Percentiles rank a stretch among this genome's conserved stretches.
Conservation (phyloP, 1,140 invertebrate genomes). For the Arctopsyche grandis region DNA sequence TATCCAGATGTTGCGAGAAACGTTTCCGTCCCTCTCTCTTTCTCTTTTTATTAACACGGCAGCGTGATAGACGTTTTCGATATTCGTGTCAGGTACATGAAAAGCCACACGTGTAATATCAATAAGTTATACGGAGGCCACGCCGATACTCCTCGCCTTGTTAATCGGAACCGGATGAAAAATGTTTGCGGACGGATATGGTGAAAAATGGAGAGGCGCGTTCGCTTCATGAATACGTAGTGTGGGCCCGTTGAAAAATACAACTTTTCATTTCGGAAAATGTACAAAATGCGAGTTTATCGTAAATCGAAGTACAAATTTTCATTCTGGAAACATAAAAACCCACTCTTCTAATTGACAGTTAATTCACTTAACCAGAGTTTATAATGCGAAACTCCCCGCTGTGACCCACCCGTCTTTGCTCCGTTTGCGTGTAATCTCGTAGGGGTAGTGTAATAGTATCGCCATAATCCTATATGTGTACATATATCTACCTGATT, state of each 20-base stretch:
- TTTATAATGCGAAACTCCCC: background rate
- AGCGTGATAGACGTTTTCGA: slow-evolving; percentile 5
- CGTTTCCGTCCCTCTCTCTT: background rate
- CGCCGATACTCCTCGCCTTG: background rate
- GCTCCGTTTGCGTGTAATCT: background rate
- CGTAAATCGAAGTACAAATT: too few species aligned
- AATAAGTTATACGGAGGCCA: background rate
- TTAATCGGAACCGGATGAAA: slow-evolving; percentile 8
- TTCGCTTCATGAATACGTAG: background rate
- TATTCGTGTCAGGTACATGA: slow-evolving; percentile 1
- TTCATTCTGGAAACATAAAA: too few species aligned
- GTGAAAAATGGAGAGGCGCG: background rate
- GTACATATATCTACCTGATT: background rate
- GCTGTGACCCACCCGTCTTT: background rate
- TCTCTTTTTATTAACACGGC: background rate
- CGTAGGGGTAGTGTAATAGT: background rate
- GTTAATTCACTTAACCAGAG: background rate
- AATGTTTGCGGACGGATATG: background rate
- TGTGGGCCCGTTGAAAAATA: too few species aligned
- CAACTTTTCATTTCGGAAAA: too few species aligned
- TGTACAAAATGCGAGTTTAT: too few species aligned
- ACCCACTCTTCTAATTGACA: too few species aligned
- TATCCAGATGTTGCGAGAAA: background rate
- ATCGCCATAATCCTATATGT: background rate
- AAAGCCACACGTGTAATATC: slow-evolving; percentile 3